Evolutionary conservation across 2,113 vertebrate species (phyloP), one percentile per base, ranked within the genome.

Genomic region (Rana temporaria): DNA sequence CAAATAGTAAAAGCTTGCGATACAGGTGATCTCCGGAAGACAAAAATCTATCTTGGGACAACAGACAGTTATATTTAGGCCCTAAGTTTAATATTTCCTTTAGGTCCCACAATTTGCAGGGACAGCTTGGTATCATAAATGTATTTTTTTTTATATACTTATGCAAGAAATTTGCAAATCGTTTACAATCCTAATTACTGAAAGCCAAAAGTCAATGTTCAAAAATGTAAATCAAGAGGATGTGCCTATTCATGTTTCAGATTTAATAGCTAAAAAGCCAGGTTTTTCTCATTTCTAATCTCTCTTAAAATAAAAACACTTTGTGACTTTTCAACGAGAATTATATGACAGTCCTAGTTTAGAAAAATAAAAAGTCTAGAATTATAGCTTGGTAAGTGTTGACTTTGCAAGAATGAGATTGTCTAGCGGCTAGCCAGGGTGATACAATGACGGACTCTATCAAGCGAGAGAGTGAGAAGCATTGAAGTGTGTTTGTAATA

Each of bases 381-480:
- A 74, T 82, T 82, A 82, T 53, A 82, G 62, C 52, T 30, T 74
- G 80, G 70, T 74, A 74, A 82, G 48, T 76, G 72, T 68, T 76
- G 81, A 76, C 60, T 16, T 18, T 26, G 64, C 81, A 24, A 76
- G 63, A 83, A 76, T 83, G 72, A 68, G 42, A 76, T 68, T 76
- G 55, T 76, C 63, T 80, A 80, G 53, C 16, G 18, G 71, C 63
- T 68, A 56, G 53, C 26, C 72, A 60, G 62, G 17, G 34, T 48
- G 80, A 82, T 66, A 82, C 60, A 74, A 80, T 71, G 78, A 82
- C 66, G 62, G 80, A 74, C 53, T 82, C 80, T 62, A 67, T 82
- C 62, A 83, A 57, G 71, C 81, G 15, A 83, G 24, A 75, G 71
- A 76, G 32, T 75, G 22, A 60, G 62, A 20, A 48, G 81, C 71